Evolutionary conservation across 2,113 vertebrate genomes (phyloP).

Genomic region (Elephas maximus): DNA sequence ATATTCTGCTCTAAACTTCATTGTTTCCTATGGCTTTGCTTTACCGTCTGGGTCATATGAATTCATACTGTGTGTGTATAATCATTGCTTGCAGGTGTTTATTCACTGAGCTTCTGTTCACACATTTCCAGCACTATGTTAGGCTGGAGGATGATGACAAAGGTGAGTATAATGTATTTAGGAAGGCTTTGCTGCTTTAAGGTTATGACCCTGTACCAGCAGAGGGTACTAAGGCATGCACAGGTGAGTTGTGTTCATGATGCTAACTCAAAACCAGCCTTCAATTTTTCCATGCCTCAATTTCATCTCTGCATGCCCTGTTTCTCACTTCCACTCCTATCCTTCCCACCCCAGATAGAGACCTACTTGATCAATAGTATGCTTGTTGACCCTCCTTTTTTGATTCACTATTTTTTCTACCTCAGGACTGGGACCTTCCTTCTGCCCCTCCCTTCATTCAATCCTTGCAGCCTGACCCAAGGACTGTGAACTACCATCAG

Average conservation of each 20-base stretch:
- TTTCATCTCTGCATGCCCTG: neutral
- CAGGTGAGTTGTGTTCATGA: neutral
- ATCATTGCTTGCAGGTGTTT: conserved; percentile 26
- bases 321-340: neutral
- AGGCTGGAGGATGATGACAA: neutral
- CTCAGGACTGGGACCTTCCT: neutral
- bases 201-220: neutral
- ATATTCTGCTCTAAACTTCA: neutral
- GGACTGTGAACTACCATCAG: neutral
- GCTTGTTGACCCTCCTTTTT: neutral
- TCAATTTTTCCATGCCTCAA: neutral
- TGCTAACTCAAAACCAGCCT: neutral
- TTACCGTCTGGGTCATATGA: conserved; percentile 12
- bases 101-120: conserved; percentile 37
- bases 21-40: conserved; percentile 8
- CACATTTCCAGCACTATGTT: neutral
- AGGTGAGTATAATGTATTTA: conserved; percentile 21
- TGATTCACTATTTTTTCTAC: neutral
- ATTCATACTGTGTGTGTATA: neutral
- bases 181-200: neutral
- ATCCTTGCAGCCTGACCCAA: neutral
- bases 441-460: neutral
- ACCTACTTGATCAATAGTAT: neutral
- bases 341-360: neutral
- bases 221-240: neutral